These are phyloP conservation scores for Malacoraja senta DNA, from an alignment of 2,797 vertebrate genomes.

Conservation along the genomic window DNA sequence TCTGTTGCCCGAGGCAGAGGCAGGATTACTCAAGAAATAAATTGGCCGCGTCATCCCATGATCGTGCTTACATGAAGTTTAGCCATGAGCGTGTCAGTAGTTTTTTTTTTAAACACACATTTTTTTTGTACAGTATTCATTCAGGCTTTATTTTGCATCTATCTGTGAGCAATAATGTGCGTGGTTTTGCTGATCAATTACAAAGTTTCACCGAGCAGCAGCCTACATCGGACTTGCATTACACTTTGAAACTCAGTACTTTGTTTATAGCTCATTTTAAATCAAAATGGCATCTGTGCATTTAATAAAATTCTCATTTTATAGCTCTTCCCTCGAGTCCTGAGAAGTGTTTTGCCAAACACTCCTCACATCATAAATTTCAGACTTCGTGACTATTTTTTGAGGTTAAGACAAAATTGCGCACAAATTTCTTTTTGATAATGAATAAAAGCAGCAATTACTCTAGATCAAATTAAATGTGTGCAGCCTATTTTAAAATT, in stretches of 20 bases:
- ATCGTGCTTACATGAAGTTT: not conserved
- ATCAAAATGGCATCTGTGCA: conserved; percentile 39
- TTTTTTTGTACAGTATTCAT: not conserved
- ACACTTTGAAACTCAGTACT: conserved; percentile 13
- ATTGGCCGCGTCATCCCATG: not conserved
- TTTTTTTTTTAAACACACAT: too few relatives aligned
- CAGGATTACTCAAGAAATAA: not conserved
- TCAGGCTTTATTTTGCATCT: not conserved
- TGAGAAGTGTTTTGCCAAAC: conserved; percentile 36
- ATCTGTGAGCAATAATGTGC: too few relatives aligned
- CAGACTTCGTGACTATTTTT: conserved; percentile 21
- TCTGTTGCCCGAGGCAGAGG: not conserved
- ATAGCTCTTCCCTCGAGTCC: conserved; percentile 19
- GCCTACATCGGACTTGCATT: not conserved
- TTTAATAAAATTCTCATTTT: conserved; percentile 38
- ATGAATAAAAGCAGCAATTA: conserved; percentile 39
- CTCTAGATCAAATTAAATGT: conserved; percentile 36
- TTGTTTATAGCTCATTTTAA: conserved; percentile 35
- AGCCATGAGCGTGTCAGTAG: not conserved
- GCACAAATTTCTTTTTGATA: conserved; percentile 38
- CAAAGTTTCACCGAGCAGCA: not conserved
- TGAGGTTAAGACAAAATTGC: conserved; percentile 36
- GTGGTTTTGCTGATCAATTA: not conserved
- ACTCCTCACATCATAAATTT: conserved; percentile 36
- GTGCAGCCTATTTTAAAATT: conserved; percentile 35